phyloP scores from a whole-genome alignment of 2,797 vertebrate species.

The Eurystomus glaucurus region DNA sequence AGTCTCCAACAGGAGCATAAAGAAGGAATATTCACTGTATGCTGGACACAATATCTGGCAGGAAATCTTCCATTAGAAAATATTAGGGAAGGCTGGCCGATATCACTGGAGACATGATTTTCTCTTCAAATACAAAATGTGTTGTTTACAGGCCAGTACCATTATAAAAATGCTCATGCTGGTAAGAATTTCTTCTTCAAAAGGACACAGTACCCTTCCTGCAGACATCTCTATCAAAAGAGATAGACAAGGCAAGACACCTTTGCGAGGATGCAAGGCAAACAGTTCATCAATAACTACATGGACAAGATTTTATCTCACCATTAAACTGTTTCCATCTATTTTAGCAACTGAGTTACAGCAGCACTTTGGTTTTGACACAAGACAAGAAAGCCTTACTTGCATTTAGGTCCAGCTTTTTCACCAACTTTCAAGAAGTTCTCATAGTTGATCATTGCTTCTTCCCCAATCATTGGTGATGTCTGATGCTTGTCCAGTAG shows the following conservation, averaged over 20 bases:
- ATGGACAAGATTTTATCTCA: not conserved
- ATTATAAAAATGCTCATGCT: not conserved
- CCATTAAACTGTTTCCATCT: not conserved
- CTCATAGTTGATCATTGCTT: constrained; percentile 98
- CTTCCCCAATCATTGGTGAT: constrained; percentile 92
- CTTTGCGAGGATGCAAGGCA: not conserved
- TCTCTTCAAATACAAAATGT: not conserved
- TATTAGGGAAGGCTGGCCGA: not conserved
- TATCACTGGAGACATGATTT: not conserved
- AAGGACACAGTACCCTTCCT: not conserved
- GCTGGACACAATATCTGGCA: not conserved
- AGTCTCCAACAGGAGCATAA: not conserved
- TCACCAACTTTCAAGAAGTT: constrained; percentile 94
- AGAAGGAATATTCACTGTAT: not conserved
- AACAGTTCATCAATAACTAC: not conserved
- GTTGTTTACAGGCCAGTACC: not conserved
- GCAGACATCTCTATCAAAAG: not conserved
- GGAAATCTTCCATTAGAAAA: not conserved
- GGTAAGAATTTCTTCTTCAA: not conserved
- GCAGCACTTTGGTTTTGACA: not conserved
- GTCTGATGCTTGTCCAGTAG: constrained; percentile 98
- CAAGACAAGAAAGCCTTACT: constrained; percentile 82
- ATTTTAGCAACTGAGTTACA: not conserved
- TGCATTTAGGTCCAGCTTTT: constrained; percentile 95
- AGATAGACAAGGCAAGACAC: not conserved